These are phyloP conservation scores for Zoroaster sp. DNA, from an alignment of 53 echinoderm and acorn worm species.

Conservation along the genomic window DNA sequence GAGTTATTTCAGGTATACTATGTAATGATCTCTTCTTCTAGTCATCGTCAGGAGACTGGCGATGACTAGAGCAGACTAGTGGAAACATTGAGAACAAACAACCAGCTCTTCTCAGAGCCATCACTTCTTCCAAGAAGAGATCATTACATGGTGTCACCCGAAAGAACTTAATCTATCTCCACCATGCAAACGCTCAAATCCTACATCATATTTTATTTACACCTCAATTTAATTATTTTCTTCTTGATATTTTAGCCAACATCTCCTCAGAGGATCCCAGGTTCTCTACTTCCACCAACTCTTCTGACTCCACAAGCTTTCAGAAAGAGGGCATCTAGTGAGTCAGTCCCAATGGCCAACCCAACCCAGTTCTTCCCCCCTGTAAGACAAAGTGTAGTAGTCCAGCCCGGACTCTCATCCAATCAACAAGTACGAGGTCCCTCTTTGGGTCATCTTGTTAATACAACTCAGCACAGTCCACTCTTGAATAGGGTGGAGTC, in stretches of 20 bases:
- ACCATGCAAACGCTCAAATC: too few species aligned
- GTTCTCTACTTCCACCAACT: slow-evolving; percentile 62
- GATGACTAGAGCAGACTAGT: too few species aligned
- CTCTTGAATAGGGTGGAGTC: slow-evolving; percentile 46
- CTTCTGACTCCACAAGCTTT: slow-evolving; percentile 72
- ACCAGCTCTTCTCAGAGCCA: too few species aligned
- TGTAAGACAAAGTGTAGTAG: slow-evolving; percentile 34
- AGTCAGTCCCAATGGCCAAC: not conserved
- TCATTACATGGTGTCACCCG: too few species aligned
- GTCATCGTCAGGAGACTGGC: too few species aligned
- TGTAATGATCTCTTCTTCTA: too few species aligned
- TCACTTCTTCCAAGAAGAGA: too few species aligned
- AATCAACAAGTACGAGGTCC: slow-evolving; percentile 15
- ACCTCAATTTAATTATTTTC: not conserved
- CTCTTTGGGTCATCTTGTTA: not conserved
- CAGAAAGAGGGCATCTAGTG: slow-evolving; percentile 58
- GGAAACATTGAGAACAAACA: too few species aligned
- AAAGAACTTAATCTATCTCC: too few species aligned
- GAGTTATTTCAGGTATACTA: too few species aligned
- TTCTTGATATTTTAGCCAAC: slow-evolving; percentile 45
- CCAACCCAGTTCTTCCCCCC: slow-evolving; percentile 54
- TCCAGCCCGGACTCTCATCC: slow-evolving; percentile 27
- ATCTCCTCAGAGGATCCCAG: slow-evolving; percentile 74
- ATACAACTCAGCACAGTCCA: slow-evolving; percentile 37
- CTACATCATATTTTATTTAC: not conserved